A percentile compares a stretch with the other conserved stretches of the same genome.
phyloP scores from a whole-genome alignment of 1,140 invertebrate species.

The Achroia grisella region DNA sequence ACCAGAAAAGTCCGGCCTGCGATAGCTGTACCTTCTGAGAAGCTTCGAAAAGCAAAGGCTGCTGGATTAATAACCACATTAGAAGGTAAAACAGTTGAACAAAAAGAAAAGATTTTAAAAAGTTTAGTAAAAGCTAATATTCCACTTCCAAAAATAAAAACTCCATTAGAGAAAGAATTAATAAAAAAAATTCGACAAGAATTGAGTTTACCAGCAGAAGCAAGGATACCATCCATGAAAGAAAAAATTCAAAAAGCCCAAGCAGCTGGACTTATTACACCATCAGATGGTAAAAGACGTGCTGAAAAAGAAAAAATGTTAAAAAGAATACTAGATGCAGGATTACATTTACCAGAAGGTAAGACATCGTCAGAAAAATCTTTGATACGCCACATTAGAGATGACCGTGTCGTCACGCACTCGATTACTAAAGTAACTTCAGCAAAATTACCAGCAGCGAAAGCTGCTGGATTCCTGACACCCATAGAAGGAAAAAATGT shows the following conservation, averaged over 20 bases:
- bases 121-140: slow-evolving; percentile 14
- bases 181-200: slow-evolving; percentile 20
- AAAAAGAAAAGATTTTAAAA: slow-evolving; percentile 30
- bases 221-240: slow-evolving; percentile 11
- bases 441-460: slow-evolving; percentile 17
- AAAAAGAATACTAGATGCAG: neutral
- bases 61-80: slow-evolving; percentile 15
- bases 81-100: slow-evolving; percentile 19
- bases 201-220: slow-evolving; percentile 19
- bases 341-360: neutral
- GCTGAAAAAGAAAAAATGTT: slow-evolving; percentile 18
- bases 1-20: neutral
- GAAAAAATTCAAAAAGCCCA: slow-evolving; percentile 15
- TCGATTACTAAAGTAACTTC: slow-evolving; percentile 18
- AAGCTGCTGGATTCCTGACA: slow-evolving; percentile 9
- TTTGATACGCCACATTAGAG: slow-evolving; percentile 10
- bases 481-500: slow-evolving; percentile 12
- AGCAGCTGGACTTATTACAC: slow-evolving; percentile 16
- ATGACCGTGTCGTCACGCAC: slow-evolving; percentile 7
- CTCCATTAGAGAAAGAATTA: slow-evolving; percentile 19
- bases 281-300: slow-evolving; percentile 18
- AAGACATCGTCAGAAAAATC: slow-evolving; percentile 16
- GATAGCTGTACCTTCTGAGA: slow-evolving; percentile 8
- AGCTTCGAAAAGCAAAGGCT: slow-evolving; percentile 15
- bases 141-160: slow-evolving; percentile 20